Evolutionary conservation across 2,888 invertebrate genomes (phyloP).

Genomic region (Ernsta delagoae): DNA sequence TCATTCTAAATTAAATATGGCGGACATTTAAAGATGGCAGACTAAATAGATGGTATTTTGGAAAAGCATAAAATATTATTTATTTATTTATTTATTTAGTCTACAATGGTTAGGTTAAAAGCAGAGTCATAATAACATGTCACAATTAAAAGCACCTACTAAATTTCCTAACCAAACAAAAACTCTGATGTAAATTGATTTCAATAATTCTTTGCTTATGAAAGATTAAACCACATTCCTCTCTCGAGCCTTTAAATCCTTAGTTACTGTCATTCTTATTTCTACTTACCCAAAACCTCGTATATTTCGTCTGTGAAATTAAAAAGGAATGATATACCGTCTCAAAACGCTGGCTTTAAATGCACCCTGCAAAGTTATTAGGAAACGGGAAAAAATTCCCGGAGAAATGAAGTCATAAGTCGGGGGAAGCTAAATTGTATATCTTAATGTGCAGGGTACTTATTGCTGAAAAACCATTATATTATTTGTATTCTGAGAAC

Average conservation of each 20-base stretch:
- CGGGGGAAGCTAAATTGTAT: conserved; percentile 9
- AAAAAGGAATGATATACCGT: conserved; percentile 18
- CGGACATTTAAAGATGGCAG: too few relatives aligned
- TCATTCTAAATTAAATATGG: too few relatives aligned
- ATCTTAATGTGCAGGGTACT: neutral
- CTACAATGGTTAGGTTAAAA: too few relatives aligned
- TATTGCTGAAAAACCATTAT: neutral
- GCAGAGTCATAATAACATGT: too few relatives aligned
- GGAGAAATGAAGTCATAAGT: conserved; percentile 13
- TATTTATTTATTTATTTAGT: too few relatives aligned
- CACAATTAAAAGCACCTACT: too few relatives aligned
- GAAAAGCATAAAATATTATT: too few relatives aligned
- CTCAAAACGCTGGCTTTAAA: conserved; percentile 8
- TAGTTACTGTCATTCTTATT: conserved; percentile 29
- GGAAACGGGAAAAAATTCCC: conserved; percentile 5
- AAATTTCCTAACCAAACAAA: too few relatives aligned
- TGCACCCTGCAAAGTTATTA: conserved; percentile 20
- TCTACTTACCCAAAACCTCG: conserved; percentile 11
- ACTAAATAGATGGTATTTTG: too few relatives aligned
- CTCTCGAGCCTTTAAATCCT: conserved; percentile 15
- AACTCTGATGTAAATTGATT: too few relatives aligned
- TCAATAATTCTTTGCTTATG: conserved; percentile 28
- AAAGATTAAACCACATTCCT: conserved; percentile 21
- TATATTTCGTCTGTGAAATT: conserved; percentile 22
- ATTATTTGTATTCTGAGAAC: too few relatives aligned